Base-by-base conservation (phyloP, 2,888 invertebrate species). In the Drosophila kambysellisi region DNA sequence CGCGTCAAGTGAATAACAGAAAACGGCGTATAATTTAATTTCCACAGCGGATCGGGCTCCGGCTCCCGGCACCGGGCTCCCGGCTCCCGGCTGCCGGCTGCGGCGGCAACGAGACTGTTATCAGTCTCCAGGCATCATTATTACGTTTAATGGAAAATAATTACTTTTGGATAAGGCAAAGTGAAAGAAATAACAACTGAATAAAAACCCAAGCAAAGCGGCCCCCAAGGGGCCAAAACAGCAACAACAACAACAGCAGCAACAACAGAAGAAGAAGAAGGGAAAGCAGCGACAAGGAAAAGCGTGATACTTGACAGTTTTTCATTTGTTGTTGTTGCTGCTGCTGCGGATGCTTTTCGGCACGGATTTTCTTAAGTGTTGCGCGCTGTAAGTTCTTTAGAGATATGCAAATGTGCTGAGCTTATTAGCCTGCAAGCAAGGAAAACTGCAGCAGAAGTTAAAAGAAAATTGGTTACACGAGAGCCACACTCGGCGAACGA, bases 81-180 rank as follows among this genome's bases (percentile, higher is more conserved):
- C 20, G 43, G 43, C 37, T 37, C 6, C 6, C 51, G n/a, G 15
- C 29, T 8, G 29, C 30, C 30, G 30, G 5, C 30, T 30, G 9
- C 25, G 17, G 30, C 15, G 39, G 9, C 46, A 46, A 17, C 25
- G 9, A n/a, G 29, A 39, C 56, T 82, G 83, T 81, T 86, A 90
- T 88, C 90, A 76, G 71, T 86, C 75, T 70, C 81, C 63, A 56
- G 79, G 77, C 86, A 81, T 87, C 89, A 89, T 87, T 90, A 90
- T 87, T 90, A 78, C 77, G 82, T 90, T 87, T 89, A 87, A 87
- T 89, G 86, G 87, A 90, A 87, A 89, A 90, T 87, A 87, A 87
- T 90, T 87, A 90, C 86, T 90, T 87, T 90, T 89, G 89, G 86
- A 90, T 87, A 87, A 81, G 89, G 76, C 89, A 86, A 90, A 90